Base-by-base conservation (phyloP, 2,888 invertebrate genomes). In the Oscheius myriophilus region DNA sequence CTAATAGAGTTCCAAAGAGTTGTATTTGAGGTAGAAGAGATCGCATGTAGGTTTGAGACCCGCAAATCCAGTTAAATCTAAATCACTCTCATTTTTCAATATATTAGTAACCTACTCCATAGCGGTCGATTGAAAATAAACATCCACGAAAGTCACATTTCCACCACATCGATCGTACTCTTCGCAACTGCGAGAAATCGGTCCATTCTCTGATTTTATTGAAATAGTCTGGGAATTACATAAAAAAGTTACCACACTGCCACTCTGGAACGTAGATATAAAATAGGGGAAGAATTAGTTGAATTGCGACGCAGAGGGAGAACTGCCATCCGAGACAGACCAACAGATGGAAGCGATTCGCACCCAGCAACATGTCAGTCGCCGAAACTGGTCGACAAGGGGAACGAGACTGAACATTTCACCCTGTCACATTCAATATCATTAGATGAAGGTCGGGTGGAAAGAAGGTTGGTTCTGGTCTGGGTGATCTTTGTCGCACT, bases 251-350 rank as follows among this genome's bases (percentile, higher is more conserved):
- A 74, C 74, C 74, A 43, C 75, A 75, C 41, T 65, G 62, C 74
- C 75, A 72, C 42, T 23, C 12, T 16, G 73, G 83, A n/a, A 81
- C 74, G 66, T 83, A 84, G 68, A 82, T 84, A 55, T 80, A 80
- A 63, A 84, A 84, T 26, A 84, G 82, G 23, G 82, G 78, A 46
- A 83, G 83, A 39, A 83, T 79, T 67, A 74, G 73, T 63, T 83
- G 83, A 9, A 77, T 78, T 7, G 82, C 82, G 67, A 83, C 82
- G 67, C 80, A 83, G 14, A 83, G 78, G 51, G 82, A 76, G 70
- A 84, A 84, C 59, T 84, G 84, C 84, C 84, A 84, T 58, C 82
- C 79, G 69, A 84, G 55, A 41, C 82, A 73, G 12, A 79, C 81
- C 63, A 81, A 73, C 18, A 78, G 61, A 61, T 84, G 84, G 73